Base-by-base conservation (phyloP, 2,113 vertebrate species). In the Chaetodon trifascialis region DNA sequence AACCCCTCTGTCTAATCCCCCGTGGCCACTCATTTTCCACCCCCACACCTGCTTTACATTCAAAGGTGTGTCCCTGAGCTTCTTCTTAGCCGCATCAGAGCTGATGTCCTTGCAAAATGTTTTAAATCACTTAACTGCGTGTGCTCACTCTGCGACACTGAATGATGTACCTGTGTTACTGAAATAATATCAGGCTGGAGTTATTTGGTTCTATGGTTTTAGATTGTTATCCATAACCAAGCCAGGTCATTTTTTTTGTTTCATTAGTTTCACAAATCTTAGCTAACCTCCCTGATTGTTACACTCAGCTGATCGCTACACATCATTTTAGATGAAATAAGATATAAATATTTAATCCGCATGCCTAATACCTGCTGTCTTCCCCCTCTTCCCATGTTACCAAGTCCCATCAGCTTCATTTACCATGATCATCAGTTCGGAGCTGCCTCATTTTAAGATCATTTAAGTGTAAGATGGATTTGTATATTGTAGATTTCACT, bases 31-130 rank as follows among this genome's bases (percentile, higher is more conserved):
- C 30, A 71, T 82, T 80, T 67, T 42, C 76, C 58, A 81, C 62
- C 72, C n/a, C 36, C 78, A 78, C 51, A 70, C 76, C 85, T 90
- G 76, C 74, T 92, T 92, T 82, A 84, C 58, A 88, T 89, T 88
- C 83, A 90, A 6, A 83, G 83, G 71, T 83, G 86, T 54, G 55
- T 79, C 70, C 76, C 84, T 40, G 34, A 83, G 64, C 56, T 11
- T 77, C 73, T 54, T 73, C 58, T 73, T 38, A 42, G 65, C 82
- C 73, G 71, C 58, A 23, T 70, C 51, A 25, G 36, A 70, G 70
- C 36, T 54, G 38, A 71, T 80, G 83, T 77, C 83, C 76, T 83
- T 68, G 71, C 55, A 58, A 46, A 74, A 55, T 76, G 63, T 84
- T 80, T 80, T 62, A 74, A 55, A 30, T 68, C 19, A 49, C 64